These are phyloP conservation scores for Rhyacophila brunnea DNA, from an alignment of 1,140 invertebrate species.

Conservation along the genomic window DNA sequence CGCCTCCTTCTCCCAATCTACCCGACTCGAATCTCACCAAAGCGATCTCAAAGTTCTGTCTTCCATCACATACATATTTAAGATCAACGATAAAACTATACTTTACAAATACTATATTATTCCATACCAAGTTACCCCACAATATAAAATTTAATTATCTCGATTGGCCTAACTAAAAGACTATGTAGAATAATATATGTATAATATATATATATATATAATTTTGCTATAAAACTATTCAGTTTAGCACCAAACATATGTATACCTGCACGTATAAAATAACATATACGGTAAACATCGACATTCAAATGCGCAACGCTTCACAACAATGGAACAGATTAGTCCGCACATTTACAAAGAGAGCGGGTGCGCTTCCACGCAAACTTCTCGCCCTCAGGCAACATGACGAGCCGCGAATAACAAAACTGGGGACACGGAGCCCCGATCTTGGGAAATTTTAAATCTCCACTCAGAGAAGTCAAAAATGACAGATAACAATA, in stretches of 20 bases:
- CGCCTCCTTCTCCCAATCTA: not conserved
- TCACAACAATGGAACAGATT: too few species aligned
- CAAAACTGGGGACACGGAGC: too few species aligned
- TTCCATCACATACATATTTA: conserved; percentile 16
- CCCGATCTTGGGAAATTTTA: too few species aligned
- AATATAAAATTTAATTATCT: conserved; percentile 24
- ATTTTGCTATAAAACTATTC: conserved; percentile 35
- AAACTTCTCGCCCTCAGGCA: too few species aligned
- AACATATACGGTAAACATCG: conserved; percentile 23
- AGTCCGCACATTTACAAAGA: too few species aligned
- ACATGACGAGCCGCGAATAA: too few species aligned
- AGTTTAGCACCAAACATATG: conserved; percentile 37
- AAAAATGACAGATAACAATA: too few species aligned
- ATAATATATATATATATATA: conserved; percentile 17
- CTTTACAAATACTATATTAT: conserved; percentile 27
- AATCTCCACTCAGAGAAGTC: too few species aligned
- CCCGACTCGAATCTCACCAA: not conserved
- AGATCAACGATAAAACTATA: conserved; percentile 30
- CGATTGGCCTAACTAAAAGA: conserved; percentile 33
- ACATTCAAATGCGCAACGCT: too few species aligned
- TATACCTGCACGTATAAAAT: conserved; percentile 33
- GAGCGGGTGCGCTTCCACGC: too few species aligned
- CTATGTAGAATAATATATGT: conserved; percentile 2
- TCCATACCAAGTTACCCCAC: conserved; percentile 27
- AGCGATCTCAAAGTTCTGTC: too few species aligned